Evolutionary conservation across 2,888 invertebrate species (phyloP).

Genomic region (Idaea straminata): DNA sequence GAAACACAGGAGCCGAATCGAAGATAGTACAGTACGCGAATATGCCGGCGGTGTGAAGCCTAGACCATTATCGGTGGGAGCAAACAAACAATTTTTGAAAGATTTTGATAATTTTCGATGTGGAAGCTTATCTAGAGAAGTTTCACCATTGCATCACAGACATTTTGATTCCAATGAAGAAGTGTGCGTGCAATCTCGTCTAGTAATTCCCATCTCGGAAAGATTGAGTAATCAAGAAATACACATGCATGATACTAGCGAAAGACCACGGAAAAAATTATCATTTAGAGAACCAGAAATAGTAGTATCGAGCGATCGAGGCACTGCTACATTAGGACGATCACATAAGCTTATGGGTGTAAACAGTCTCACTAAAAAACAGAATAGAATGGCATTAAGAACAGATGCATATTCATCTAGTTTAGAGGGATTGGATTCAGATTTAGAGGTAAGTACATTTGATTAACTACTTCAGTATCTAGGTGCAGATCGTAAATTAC

Average conservation of each 20-base stretch:
- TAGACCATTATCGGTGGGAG: conserved; percentile 67
- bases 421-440: conserved; percentile 79
- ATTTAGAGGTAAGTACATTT: conserved; percentile 77
- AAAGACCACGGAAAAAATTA: conserved; percentile 89
- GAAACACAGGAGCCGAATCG: conserved; percentile 62
- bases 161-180: conserved; percentile 63
- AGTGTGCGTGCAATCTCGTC: conserved; percentile 64
- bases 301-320: conserved; percentile 48
- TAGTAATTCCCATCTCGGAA: conserved; percentile 64
- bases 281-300: conserved; percentile 93
- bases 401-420: conserved; percentile 63
- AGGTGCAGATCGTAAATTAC: not conserved
- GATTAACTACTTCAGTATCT: conserved; percentile 3
- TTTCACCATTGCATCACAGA: conserved; percentile 43
- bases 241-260: conserved; percentile 57
- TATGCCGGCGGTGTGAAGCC: conserved; percentile 43
- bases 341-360: conserved; percentile 72
- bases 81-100: conserved; percentile 58
- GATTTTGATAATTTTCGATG: conserved; percentile 47
- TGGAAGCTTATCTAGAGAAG: conserved; percentile 48
- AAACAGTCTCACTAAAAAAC: conserved; percentile 59
- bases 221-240: conserved; percentile 58
- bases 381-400: conserved; percentile 55
- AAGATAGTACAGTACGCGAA: conserved; percentile 44
- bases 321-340: conserved; percentile 57